These are phyloP conservation scores for Phrynosoma blainvillii DNA, from an alignment of 2,113 vertebrate genomes.

Conservation along the genomic window DNA sequence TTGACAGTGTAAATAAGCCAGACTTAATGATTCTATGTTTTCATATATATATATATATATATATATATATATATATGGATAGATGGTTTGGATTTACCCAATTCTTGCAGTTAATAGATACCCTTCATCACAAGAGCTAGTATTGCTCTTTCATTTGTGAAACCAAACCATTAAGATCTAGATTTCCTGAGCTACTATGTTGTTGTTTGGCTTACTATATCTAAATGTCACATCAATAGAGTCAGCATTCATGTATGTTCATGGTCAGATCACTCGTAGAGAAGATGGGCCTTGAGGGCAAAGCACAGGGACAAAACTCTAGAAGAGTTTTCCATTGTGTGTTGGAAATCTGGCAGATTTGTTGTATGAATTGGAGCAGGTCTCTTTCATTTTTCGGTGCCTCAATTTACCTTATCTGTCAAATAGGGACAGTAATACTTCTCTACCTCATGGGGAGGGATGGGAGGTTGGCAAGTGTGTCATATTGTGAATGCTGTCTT, in stretches of 20 bases:
- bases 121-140: constrained; percentile 40
- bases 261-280: constrained; percentile 25
- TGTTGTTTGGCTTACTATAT: constrained; percentile 5
- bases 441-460: constrained; percentile 68
- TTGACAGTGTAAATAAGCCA: constrained; percentile 10
- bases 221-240: constrained; percentile 34
- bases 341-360: constrained; percentile 50
- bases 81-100: constrained; percentile 53
- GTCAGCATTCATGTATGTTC: constrained; percentile 19
- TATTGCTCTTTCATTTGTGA: constrained; percentile 30
- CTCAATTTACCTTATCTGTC: constrained; percentile 66
- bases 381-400: constrained; percentile 71
- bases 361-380: constrained; percentile 62
- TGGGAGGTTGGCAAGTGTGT: constrained; percentile 59
- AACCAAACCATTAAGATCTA: neutral
- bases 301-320: constrained; percentile 44
- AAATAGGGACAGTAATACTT: constrained; percentile 53
- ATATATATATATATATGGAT: neutral
- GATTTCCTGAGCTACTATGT: constrained; percentile 37
- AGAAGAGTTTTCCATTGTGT: constrained; percentile 31
- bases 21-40: constrained; percentile 12
- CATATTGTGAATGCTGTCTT: constrained; percentile 45
- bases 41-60: no score
- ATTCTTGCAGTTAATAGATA: constrained; percentile 43
- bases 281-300: constrained; percentile 23